Conservation (phyloP, 2,888 invertebrate species). For the Orchesellides sinensis region DNA sequence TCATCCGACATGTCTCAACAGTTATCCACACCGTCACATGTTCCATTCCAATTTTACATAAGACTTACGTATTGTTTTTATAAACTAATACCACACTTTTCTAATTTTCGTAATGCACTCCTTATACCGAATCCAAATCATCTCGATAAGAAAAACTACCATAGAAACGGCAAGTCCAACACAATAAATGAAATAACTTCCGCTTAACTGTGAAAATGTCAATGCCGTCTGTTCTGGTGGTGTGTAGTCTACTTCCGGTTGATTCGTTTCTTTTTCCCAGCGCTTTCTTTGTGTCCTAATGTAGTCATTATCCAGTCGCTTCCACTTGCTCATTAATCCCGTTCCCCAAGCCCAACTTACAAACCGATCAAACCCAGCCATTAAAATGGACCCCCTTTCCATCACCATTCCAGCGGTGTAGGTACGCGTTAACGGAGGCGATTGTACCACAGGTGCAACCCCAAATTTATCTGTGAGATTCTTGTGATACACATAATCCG, state of each 20-base stretch:
- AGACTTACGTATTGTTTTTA: no score
- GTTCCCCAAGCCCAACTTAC: slow-evolving; percentile 45
- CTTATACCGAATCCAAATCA: not conserved
- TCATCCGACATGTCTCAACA: slow-evolving; percentile 56
- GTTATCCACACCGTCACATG: slow-evolving; percentile 24
- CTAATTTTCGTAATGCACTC: no score
- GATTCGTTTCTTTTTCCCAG: slow-evolving; percentile 60
- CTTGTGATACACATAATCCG: slow-evolving; percentile 65
- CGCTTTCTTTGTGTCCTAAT: slow-evolving; percentile 39
- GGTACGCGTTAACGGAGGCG: slow-evolving; percentile 63
- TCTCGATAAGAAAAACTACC: not conserved
- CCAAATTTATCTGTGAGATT: slow-evolving; percentile 68
- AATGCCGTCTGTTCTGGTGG: slow-evolving; percentile 28
- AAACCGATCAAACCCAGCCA: slow-evolving; percentile 40
- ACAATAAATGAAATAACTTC: slow-evolving; percentile 40
- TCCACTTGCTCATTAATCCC: slow-evolving; percentile 55
- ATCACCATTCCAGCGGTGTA: slow-evolving; percentile 65
- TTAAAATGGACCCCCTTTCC: slow-evolving; percentile 55
- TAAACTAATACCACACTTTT: no score
- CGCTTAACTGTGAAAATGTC: slow-evolving; percentile 42
- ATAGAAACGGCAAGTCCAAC: slow-evolving; percentile 33
- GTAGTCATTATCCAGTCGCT: slow-evolving; percentile 47
- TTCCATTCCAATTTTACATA: no score
- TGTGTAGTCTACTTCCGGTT: slow-evolving; percentile 22
- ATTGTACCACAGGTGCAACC: slow-evolving; percentile 58